A percentile compares a stretch with the other conserved stretches of the same genome.
phyloP scores from a whole-genome alignment of 2,797 vertebrate species.

The Thripadectes ignobilis region DNA sequence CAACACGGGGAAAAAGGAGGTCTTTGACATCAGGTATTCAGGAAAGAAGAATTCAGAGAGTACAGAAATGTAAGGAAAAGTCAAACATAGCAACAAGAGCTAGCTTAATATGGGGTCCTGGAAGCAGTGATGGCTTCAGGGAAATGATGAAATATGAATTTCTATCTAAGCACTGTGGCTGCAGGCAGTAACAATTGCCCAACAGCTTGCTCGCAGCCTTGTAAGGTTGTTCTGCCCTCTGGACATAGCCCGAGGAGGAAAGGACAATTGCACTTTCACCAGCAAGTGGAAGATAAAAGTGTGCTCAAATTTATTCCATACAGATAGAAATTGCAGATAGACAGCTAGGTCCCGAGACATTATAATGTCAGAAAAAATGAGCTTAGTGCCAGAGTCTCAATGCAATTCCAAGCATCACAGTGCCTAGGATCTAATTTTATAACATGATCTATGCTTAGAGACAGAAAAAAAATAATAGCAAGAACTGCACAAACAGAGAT shows the following conservation, averaged over 20 bases:
- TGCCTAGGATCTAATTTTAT: neutral
- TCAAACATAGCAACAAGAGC: neutral
- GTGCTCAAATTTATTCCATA: neutral
- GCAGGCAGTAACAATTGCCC: neutral
- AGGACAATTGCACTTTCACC: neutral
- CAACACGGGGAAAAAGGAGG: neutral
- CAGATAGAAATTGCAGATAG: neutral
- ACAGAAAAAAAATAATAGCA: neutral
- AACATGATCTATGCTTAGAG: neutral
- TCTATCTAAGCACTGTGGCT: neutral
- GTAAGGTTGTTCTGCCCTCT: neutral
- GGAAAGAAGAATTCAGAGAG: neutral
- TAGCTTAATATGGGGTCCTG: neutral
- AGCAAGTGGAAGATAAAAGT: neutral
- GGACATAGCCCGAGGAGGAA: neutral
- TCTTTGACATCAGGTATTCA: neutral
- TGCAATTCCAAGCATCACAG: neutral
- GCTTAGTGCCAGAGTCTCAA: neutral
- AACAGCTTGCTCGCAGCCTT: neutral
- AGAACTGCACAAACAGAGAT: neutral
- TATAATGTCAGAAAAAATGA: neutral
- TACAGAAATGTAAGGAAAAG: neutral
- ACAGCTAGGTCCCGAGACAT: neutral
- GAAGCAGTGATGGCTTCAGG: neutral
- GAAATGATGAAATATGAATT: neutral